These are phyloP conservation scores for Caenorhabditis remanei DNA, from an alignment of 1,140 invertebrate species.

Conservation along the genomic window DNA sequence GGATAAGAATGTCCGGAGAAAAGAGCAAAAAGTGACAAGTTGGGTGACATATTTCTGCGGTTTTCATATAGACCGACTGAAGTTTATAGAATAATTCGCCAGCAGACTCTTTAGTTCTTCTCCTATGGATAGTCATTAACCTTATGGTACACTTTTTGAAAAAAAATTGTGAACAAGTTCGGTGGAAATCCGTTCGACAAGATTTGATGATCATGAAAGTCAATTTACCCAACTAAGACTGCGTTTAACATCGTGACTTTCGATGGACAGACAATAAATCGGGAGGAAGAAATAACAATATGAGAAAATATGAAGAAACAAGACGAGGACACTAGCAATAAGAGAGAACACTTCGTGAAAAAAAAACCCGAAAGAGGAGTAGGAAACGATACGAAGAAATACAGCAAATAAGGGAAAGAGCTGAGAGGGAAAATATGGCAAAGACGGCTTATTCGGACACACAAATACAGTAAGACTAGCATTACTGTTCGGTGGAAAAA, in stretches of 20 bases:
- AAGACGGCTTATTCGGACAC: not conserved
- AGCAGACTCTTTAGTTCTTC: too few relatives aligned
- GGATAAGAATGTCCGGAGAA: not conserved
- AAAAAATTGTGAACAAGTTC: too few relatives aligned
- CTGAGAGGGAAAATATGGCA: not conserved
- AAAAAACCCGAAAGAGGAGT: conserved; percentile 29
- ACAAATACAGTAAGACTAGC: not conserved
- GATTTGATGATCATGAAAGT: too few relatives aligned
- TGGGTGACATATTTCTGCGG: conserved; percentile 41
- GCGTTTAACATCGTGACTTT: too few relatives aligned
- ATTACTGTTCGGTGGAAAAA: not conserved
- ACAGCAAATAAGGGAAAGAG: conserved; percentile 15
- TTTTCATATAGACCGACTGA: not conserved
- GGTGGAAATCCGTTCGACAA: too few relatives aligned
- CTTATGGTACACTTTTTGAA: too few relatives aligned
- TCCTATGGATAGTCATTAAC: too few relatives aligned
- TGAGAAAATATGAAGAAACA: not conserved
- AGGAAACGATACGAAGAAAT: conserved; percentile 13
- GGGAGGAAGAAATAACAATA: not conserved
- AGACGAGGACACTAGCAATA: not conserved
- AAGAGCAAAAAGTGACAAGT: conserved; percentile 34
- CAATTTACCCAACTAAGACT: too few relatives aligned
- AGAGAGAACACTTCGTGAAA: conserved; percentile 1
- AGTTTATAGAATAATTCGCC: too few relatives aligned
- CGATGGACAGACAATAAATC: not conserved